phyloP scores from a whole-genome alignment of 2,797 vertebrate species.

The Coregonus suidteri region DNA sequence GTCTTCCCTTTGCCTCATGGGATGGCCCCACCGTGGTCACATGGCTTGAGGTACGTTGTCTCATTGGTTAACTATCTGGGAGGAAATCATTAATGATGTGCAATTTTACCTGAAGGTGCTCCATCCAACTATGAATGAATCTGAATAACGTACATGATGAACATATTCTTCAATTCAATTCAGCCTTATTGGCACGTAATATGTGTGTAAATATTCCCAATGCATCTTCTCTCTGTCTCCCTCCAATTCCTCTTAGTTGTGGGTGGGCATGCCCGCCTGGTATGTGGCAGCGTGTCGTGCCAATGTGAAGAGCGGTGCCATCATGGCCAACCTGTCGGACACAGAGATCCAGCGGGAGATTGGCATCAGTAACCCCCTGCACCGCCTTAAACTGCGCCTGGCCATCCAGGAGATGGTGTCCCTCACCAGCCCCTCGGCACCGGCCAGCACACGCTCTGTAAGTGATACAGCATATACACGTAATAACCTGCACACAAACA shows the following conservation, averaged over 20 bases:
- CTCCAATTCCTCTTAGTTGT: slow-evolving; percentile 75
- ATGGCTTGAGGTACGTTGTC: slow-evolving; percentile 85
- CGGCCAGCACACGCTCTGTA: slow-evolving; percentile 87
- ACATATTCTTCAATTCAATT: not conserved
- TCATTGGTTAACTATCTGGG: not conserved
- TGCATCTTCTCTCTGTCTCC: slow-evolving; percentile 6
- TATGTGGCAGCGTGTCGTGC: slow-evolving; percentile 92
- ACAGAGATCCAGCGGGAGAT: slow-evolving; percentile 93
- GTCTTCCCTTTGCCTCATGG: slow-evolving; percentile 92
- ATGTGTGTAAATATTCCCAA: not conserved
- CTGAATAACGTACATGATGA: not conserved
- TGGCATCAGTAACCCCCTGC: slow-evolving; percentile 90
- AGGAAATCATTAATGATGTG: not conserved
- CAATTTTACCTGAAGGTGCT: not conserved
- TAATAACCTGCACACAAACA: not conserved
- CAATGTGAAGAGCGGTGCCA: slow-evolving; percentile 92
- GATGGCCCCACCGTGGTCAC: slow-evolving; percentile 93
- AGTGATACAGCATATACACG: slow-evolving; percentile 29
- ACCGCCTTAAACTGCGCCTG: slow-evolving; percentile 88
- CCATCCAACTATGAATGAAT: too few species aligned
- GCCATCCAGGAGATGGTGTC: slow-evolving; percentile 96
- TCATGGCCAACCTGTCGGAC: slow-evolving; percentile 92
- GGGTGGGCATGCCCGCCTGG: slow-evolving; percentile 96
- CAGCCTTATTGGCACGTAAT: not conserved
- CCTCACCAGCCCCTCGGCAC: slow-evolving; percentile 88